Percentiles rank a stretch among this genome's conserved stretches.
phyloP scores from a whole-genome alignment of 2,888 invertebrate species.

The Automeris io region DNA sequence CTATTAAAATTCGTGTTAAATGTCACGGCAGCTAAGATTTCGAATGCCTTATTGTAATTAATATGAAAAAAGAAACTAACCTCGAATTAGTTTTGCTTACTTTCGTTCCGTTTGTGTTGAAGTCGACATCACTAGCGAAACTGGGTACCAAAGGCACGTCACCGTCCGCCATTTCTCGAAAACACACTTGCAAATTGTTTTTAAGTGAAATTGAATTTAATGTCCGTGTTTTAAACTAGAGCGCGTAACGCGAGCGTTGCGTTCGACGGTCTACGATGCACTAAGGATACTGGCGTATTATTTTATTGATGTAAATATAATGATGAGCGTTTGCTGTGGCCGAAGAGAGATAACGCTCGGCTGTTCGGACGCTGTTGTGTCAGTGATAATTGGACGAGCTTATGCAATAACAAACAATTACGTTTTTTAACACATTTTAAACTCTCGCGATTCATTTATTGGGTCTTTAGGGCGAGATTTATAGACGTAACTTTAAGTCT shows the following conservation, averaged over 20 bases:
- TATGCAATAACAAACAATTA: constrained; percentile 30
- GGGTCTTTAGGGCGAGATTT: too few species aligned
- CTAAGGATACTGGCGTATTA: constrained; percentile 46
- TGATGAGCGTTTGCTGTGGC: constrained; percentile 39
- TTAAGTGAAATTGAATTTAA: constrained; percentile 10
- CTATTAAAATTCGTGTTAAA: constrained; percentile 8
- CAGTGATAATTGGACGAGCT: constrained; percentile 63
- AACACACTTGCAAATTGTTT: constrained; percentile 30
- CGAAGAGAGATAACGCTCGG: constrained; percentile 55
- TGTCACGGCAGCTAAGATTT: constrained; percentile 8
- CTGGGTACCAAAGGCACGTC: constrained; percentile 65
- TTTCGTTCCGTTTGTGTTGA: constrained; percentile 60
- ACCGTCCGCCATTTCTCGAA: constrained; percentile 59
- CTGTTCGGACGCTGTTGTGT: constrained; percentile 39
- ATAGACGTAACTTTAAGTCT: too few species aligned
- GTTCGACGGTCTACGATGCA: constrained; percentile 41
- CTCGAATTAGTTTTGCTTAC: constrained; percentile 60
- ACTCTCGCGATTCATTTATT: background rate
- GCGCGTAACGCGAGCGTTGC: constrained; percentile 19
- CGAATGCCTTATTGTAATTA: constrained; percentile 2
- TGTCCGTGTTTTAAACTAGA: background rate
- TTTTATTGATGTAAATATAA: constrained; percentile 64
- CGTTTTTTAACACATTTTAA: background rate
- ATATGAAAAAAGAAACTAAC: constrained; percentile 34
- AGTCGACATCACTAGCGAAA: constrained; percentile 64